A percentile compares a stretch with the other conserved stretches of the same genome.
Conservation (phyloP, 2,888 invertebrate species). For the Meteorus cinctellus region DNA sequence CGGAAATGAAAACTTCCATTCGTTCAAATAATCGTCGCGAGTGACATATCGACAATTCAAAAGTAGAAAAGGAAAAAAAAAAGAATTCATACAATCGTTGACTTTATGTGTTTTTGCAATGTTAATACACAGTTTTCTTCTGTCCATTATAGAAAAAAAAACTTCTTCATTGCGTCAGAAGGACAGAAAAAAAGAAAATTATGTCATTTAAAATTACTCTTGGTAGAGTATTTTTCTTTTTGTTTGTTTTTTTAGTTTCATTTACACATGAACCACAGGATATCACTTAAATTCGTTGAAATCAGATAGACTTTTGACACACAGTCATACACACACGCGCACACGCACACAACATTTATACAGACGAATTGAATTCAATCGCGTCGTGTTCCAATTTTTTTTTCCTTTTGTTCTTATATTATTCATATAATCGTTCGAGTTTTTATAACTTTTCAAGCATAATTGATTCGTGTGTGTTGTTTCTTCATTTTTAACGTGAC, state of each 20-base stretch:
- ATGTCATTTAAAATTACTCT: conserved; percentile 10
- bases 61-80: background rate
- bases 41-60: background rate
- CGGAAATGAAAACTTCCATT: background rate
- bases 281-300: background rate
- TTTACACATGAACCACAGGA: background rate
- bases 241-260: background rate
- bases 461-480: background rate
- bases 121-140: background rate
- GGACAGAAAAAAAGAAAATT: background rate
- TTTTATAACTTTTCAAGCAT: background rate
- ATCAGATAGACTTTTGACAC: background rate
- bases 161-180: background rate
- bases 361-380: background rate
- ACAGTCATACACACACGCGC: background rate
- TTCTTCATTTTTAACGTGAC: background rate
- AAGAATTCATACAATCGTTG: background rate
- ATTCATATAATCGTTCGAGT: background rate
- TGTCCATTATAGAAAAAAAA: background rate
- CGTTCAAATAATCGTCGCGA: background rate
- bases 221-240: background rate
- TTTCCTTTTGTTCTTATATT: background rate
- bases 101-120: background rate
- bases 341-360: background rate
- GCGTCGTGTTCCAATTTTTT: background rate